phyloP scores from a whole-genome alignment of 2,888 invertebrate species.

The Gisinianus flammeolus region DNA sequence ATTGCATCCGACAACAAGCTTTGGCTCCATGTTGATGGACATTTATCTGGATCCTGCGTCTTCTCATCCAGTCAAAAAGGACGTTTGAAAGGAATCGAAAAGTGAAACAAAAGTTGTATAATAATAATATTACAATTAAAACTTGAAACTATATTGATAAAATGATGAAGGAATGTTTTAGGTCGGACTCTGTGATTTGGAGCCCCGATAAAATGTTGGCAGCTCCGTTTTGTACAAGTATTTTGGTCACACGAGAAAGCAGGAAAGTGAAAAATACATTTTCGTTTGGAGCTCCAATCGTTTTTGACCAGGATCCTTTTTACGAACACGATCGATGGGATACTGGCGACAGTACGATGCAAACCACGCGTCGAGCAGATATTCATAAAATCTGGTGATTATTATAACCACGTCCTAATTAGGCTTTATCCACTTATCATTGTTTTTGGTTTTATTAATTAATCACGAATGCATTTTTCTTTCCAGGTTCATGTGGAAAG shows the following conservation, averaged over 20 bases:
- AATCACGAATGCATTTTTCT: too few species aligned
- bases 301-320: conserved; percentile 19
- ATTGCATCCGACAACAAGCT: background rate
- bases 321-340: conserved; percentile 22
- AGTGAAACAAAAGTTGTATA: background rate
- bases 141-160: background rate
- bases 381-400: conserved; percentile 39
- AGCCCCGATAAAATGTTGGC: background rate
- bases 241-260: background rate
- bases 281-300: background rate
- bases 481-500: conserved; percentile 43
- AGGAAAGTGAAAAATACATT: background rate
- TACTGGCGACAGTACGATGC: conserved; percentile 7
- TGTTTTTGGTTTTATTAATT: too few species aligned
- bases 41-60: background rate
- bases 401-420: too few species aligned
- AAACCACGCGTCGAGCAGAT: background rate
- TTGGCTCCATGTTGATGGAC: conserved; percentile 27
- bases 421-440: too few species aligned
- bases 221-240: background rate
- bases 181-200: conserved; percentile 17
- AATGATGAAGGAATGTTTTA: background rate
- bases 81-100: conserved; percentile 6
- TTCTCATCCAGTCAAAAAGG: background rate
- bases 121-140: background rate